These are phyloP conservation scores for Cetonia aurata DNA, from an alignment of 2,888 invertebrate species.

Conservation along the genomic window DNA sequence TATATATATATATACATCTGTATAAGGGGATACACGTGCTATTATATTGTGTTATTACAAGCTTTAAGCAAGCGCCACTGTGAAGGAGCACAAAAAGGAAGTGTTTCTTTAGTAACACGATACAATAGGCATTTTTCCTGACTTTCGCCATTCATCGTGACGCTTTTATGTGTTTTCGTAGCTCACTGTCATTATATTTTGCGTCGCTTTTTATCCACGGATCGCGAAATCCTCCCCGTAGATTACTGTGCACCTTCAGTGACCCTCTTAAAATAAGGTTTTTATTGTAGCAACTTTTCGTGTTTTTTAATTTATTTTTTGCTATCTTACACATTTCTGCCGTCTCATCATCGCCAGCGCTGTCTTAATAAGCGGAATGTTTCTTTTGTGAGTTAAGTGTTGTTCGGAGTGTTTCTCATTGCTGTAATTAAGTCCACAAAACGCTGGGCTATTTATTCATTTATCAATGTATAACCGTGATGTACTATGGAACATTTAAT, in stretches of 20 bases:
- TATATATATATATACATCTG: no score
- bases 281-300: constrained; percentile 29
- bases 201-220: neutral
- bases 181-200: constrained; percentile 11
- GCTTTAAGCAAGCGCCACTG: no score
- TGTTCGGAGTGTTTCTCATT: constrained; percentile 32
- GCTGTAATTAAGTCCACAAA: constrained; percentile 36
- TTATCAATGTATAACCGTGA: neutral
- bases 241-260: constrained; percentile 19
- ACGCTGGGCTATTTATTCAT: constrained; percentile 26
- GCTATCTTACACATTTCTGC: constrained; percentile 26
- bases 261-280: constrained; percentile 34
- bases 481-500: constrained; percentile 14
- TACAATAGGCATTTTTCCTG: constrained; percentile 15
- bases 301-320: constrained; percentile 40
- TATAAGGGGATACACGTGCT: no score
- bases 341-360: constrained; percentile 27
- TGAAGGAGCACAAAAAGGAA: constrained; percentile 14
- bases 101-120: constrained; percentile 12
- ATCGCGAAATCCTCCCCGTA: constrained; percentile 2
- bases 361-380: constrained; percentile 39
- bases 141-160: constrained; percentile 30
- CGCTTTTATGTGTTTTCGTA: constrained; percentile 29
- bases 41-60: no score
- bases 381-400: constrained; percentile 34